These are phyloP conservation scores for Cantharis lateralis DNA, from an alignment of 2,888 invertebrate species.

Conservation along the genomic window DNA sequence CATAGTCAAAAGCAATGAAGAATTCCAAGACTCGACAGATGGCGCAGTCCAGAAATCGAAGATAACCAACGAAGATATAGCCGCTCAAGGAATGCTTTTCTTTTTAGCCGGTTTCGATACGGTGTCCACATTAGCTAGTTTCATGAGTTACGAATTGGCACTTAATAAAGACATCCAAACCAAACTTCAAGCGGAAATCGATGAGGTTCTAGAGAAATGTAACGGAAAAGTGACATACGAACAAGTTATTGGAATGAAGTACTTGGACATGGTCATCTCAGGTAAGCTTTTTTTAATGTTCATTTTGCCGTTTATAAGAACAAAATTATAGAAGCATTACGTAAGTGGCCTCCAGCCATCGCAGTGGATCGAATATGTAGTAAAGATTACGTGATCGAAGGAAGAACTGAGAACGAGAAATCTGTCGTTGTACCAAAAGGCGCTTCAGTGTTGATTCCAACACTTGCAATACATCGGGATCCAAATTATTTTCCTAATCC, in stretches of 20 bases:
- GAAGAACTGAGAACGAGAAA: conserved; percentile 6
- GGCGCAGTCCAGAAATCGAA: neutral
- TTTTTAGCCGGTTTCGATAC: conserved; percentile 1
- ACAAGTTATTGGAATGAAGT: neutral
- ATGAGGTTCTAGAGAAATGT: neutral
- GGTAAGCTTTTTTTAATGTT: neutral
- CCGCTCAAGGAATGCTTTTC: conserved; percentile 1
- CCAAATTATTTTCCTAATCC: conserved; percentile 61
- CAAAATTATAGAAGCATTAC: conserved; percentile 34
- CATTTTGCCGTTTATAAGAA: neutral
- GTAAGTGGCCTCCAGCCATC: conserved; percentile 58
- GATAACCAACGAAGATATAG: conserved; percentile 2
- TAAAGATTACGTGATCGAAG: conserved; percentile 54
- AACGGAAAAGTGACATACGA: neutral
- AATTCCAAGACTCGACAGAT: too few relatives aligned
- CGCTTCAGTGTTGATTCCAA: conserved; percentile 53
- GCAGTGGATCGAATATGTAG: conserved; percentile 57
- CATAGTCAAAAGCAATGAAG: too few relatives aligned
- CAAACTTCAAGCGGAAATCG: neutral
- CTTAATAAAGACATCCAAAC: neutral
- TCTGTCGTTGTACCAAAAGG: conserved; percentile 29
- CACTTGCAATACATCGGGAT: conserved; percentile 60
- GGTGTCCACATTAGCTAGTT: neutral
- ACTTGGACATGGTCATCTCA: neutral
- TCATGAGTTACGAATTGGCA: conserved; percentile 6